Conservation (phyloP, 1,140 invertebrate species). For the Drosophila pandora region DNA sequence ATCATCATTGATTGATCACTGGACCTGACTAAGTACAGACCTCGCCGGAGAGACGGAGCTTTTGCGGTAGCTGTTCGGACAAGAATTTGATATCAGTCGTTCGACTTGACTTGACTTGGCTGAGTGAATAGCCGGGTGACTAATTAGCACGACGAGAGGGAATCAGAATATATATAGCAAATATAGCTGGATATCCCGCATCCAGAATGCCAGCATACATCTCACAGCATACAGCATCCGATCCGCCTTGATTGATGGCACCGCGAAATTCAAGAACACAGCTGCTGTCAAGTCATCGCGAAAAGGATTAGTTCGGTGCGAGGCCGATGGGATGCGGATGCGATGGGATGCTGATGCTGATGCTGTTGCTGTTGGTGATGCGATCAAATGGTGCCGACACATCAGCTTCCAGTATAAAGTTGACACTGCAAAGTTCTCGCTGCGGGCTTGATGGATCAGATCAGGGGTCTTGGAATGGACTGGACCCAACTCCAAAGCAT, state of each 20-base stretch:
- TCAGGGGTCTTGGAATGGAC: constrained; percentile 3
- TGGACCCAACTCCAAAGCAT: constrained; percentile 70
- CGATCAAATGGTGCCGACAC: constrained; percentile 81
- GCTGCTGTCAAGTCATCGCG: constrained; percentile 83
- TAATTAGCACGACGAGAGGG: constrained; percentile 72
- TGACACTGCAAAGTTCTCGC: constrained; percentile 69
- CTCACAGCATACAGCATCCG: constrained; percentile 22
- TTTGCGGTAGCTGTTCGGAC: constrained; percentile 43
- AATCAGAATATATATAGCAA: constrained; percentile 11
- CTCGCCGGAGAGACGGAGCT: constrained; percentile 13
- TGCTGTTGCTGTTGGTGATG: constrained; percentile 10
- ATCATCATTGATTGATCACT: constrained; percentile 81
- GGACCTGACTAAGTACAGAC: constrained; percentile 62
- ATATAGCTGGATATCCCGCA: constrained; percentile 24
- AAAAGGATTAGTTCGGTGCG: constrained; percentile 79
- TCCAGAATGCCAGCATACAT: constrained; percentile 3
- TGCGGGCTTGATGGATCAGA: constrained; percentile 72
- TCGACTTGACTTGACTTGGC: constrained; percentile 24
- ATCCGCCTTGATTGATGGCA: constrained; percentile 81
- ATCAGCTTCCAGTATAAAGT: constrained; percentile 76
- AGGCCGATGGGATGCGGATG: constrained; percentile 13
- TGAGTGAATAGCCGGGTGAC: constrained; percentile 61
- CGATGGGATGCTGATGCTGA: constrained; percentile 12
- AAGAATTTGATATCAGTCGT: constrained; percentile 62
- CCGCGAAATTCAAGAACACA: constrained; percentile 82